Conservation (phyloP, 2,113 vertebrate species). For the Salminus brasiliensis region DNA sequence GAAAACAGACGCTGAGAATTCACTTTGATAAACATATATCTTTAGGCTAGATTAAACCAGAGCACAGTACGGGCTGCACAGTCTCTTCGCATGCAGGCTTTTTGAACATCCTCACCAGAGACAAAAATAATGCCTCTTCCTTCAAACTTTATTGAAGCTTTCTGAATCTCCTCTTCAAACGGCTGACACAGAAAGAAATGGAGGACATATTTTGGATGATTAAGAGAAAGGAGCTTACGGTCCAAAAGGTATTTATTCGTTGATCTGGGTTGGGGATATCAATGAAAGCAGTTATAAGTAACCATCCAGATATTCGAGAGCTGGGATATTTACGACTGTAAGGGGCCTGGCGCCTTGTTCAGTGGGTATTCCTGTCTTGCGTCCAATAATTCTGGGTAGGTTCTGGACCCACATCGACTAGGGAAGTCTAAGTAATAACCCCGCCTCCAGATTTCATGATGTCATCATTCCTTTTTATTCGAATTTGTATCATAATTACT, state of each 20-base stretch:
- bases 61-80: constrained; percentile 57
- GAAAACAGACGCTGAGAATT: constrained; percentile 66
- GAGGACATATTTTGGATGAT: constrained; percentile 1
- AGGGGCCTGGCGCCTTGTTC: no score
- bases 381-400: no score
- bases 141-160: constrained; percentile 50
- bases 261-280: neutral
- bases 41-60: constrained; percentile 72
- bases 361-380: no score
- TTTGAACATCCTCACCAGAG: constrained; percentile 68
- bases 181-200: constrained; percentile 51
- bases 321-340: constrained; percentile 27
- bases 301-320: neutral
- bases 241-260: neutral
- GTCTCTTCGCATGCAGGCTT: constrained; percentile 49
- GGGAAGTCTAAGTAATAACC: no score
- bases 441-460: neutral
- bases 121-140: constrained; percentile 59
- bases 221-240: neutral
- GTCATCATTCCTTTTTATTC: neutral
- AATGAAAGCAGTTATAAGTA: neutral
- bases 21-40: constrained; percentile 76
- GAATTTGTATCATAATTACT: neutral
- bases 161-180: constrained; percentile 47
- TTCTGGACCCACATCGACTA: no score